phyloP scores from a whole-genome alignment of 2,113 vertebrate species.

The Mirza zaza region DNA sequence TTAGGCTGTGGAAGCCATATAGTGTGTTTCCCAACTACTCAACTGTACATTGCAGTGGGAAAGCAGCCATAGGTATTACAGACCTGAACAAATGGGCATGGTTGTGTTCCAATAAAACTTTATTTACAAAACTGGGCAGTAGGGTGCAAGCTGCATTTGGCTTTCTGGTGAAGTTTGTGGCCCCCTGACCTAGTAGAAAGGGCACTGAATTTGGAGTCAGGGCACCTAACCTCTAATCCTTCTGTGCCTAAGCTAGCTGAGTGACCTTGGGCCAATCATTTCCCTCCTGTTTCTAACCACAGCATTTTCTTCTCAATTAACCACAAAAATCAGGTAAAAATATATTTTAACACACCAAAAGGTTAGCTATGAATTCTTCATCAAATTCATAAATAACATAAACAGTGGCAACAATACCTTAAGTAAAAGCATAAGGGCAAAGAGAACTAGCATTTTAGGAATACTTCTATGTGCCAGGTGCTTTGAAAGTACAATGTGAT shows the following conservation, averaged over 20 bases:
- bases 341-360: background rate
- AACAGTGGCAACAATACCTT: background rate
- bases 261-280: background rate
- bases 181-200: background rate
- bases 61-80: background rate
- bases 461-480: background rate
- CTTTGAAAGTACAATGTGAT: background rate
- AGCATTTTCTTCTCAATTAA: background rate
- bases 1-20: background rate
- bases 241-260: background rate
- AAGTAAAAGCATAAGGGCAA: background rate
- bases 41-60: rapidly evolving
- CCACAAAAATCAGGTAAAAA: background rate
- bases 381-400: background rate
- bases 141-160: background rate
- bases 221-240: background rate
- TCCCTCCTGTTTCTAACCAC: background rate
- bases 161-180: background rate
- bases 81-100: background rate
- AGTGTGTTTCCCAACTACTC: background rate
- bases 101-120: background rate
- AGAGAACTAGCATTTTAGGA: background rate
- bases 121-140: background rate
- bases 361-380: background rate
- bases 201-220: background rate